Base-by-base conservation (phyloP, 2,113 vertebrate genomes). In the Silurus meridionalis region DNA sequence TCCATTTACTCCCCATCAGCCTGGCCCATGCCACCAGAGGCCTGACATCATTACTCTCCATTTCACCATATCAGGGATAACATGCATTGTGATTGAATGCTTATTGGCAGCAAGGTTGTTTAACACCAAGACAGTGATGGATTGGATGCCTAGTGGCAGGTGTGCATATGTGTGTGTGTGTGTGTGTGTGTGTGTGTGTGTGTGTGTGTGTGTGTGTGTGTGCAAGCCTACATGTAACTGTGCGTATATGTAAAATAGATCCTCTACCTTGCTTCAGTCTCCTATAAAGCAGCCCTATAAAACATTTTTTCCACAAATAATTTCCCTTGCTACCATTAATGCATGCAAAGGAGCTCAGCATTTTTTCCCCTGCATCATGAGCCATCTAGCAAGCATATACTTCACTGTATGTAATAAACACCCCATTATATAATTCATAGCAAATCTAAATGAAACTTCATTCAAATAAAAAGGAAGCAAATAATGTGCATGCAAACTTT, bases 101-200 rank as follows among this genome's bases (percentile, higher is more conserved):
- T 86, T 87, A 90, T 85, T 85, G 86, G 84, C 86, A 87, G 83
- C 87, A 87, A 52, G 55, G 53, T 86, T 86, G 78, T 86, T 91
- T 84, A 89, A 86, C 78, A 87, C 48, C 63, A 5, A 48, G 55
- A 58, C 83, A 71, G 77, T 86, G 86, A 90, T 85, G 74, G 83
- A 87, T 74, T 50, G 87, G 80, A 48, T 55, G 21, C 53, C 81
- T 53, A 13, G 46, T 67, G 72, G 75, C 67, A 60, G n/a, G 71
- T 78, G 61, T n/a, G 53, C 15, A 58, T 37, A 13, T 50, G 46
- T 52, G 53, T 58, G 52, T 69, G 19, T 72, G 66, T 58, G 28
- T 17, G 50, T 46, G 14, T 52, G 48, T 79, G 25, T 52, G 52
- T n/a, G 52, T 69, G n/a, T 23, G 48, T 66, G 58, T 48, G 17